phyloP scores from a whole-genome alignment of 2,888 invertebrate genomes.

The Axea sp. region DNA sequence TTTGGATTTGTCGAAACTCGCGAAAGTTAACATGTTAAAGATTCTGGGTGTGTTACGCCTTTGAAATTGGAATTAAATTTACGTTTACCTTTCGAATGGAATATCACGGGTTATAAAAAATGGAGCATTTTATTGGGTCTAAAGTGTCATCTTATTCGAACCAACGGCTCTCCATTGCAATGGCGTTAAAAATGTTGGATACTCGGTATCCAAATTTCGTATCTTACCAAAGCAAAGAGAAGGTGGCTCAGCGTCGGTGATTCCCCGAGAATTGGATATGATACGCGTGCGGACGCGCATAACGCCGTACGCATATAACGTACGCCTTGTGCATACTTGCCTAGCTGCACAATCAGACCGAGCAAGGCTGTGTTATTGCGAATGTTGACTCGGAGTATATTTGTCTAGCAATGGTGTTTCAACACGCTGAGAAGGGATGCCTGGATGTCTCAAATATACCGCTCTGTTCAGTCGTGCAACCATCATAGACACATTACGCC shows the following conservation, averaged over 20 bases:
- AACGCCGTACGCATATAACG: conserved; percentile 57
- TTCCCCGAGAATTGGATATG: conserved; percentile 54
- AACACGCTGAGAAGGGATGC: conserved; percentile 62
- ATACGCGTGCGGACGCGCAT: conserved; percentile 60
- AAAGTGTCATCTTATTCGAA: too few relatives aligned
- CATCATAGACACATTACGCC: conserved; percentile 71
- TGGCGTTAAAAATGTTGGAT: conserved; percentile 3
- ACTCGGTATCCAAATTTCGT: conserved; percentile 19
- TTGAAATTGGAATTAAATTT: too few relatives aligned
- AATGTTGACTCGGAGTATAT: conserved; percentile 76
- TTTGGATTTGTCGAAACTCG: conserved; percentile 8
- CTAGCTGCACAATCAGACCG: conserved; percentile 64
- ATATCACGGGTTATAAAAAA: too few relatives aligned
- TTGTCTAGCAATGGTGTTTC: conserved; percentile 75
- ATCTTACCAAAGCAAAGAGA: conserved; percentile 51
- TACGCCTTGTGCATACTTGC: conserved; percentile 60
- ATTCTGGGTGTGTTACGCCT: too few relatives aligned
- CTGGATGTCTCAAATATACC: conserved; percentile 62
- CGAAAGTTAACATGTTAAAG: too few relatives aligned
- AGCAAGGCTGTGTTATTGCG: conserved; percentile 66
- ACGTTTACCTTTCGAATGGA: too few relatives aligned
- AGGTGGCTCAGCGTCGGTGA: conserved; percentile 25
- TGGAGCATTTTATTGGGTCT: too few relatives aligned
- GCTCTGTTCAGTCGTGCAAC: conserved; percentile 67
- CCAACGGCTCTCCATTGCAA: too few relatives aligned